Base-by-base conservation (phyloP, 2,888 invertebrate species). In the Meta bourneti region DNA sequence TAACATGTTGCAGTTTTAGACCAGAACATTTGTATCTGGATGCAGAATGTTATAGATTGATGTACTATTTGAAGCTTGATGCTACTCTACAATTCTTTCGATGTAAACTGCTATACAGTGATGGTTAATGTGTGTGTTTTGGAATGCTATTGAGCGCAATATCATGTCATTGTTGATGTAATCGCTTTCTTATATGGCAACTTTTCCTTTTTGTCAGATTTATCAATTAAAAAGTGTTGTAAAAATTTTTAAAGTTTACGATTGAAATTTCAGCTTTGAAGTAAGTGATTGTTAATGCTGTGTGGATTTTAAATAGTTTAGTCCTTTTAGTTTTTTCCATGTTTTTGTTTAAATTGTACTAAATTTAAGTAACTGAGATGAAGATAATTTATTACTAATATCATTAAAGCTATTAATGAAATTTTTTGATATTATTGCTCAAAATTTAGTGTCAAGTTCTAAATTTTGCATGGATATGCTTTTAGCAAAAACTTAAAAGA, bases 41-140 rank as follows among this genome's bases (percentile, higher is more conserved):
- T 74, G 48, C 49, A 49, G 13, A 77, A 77, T 80, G 87, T 87
- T 78, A 52, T 87, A 87, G 87, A 87, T 87, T 79, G 87, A 52
- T 87, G 87, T 80, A 72, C 71, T 54, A 51, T 78, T 79, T 71
- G 70, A 80, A 78, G 48, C 80, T 87, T 87, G 51, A 83, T 16
- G 20, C 34, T 54, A n/a, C 54, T 20, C 16, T 74, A 48, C 52
- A 61, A 84, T 16, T 72, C 75, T 74, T 75, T 84, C n/a, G 52
- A 74, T 84, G 84, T 82, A 48, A 75, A 54, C 75, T 75, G 52
- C 72, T 84, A n/a, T 82, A 20, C n/a, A 61, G 61, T 75, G 61
- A 61, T 61, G 54, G 34, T 9, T 75, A 74, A 13, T 51, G 61
- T 84, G 52, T 75, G 54, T 54, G 74, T 48, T 61, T 61, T 75